A percentile compares a stretch with the other conserved stretches of the same genome.
These are phyloP conservation scores for Pelobates cultripes DNA, from an alignment of 2,797 vertebrate species.

Conservation along the genomic window DNA sequence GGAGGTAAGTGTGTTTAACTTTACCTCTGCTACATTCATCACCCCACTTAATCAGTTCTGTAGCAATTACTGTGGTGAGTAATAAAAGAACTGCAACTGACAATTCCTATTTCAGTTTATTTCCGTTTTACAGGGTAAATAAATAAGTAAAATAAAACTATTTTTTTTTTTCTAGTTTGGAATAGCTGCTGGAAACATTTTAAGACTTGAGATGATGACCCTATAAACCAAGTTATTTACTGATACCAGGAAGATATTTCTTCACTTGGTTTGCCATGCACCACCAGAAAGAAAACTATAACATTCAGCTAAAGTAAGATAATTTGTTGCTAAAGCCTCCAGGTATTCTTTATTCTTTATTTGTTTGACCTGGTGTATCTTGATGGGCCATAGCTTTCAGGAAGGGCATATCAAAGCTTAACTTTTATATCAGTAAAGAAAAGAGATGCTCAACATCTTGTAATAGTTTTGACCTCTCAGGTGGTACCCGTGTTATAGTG, in stretches of 20 bases:
- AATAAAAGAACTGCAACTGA: no score
- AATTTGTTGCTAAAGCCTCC: constrained; percentile 38
- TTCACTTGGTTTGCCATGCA: constrained; percentile 1
- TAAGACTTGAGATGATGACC: constrained; percentile 13
- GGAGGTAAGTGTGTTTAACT: no score
- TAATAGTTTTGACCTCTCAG: constrained; percentile 46
- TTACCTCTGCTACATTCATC: no score
- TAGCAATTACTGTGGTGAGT: no score
- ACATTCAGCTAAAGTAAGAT: constrained; percentile 31
- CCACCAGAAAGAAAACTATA: constrained; percentile 22
- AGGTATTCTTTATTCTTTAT: constrained; percentile 52
- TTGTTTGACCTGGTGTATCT: constrained; percentile 47
- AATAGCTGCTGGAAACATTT: constrained; percentile 4
- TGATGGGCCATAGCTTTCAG: constrained; percentile 41
- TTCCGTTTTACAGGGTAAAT: no score
- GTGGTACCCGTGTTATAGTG: background rate
- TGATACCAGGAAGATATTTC: constrained; percentile 31
- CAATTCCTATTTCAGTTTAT: no score
- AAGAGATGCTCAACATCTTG: constrained; percentile 31
- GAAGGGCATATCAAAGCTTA: constrained; percentile 48
- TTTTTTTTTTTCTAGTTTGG: background rate
- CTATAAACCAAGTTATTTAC: constrained; percentile 3
- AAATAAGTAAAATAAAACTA: no score
- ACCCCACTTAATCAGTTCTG: no score
- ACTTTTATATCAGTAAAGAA: constrained; percentile 45